Base-by-base conservation (phyloP, 2,888 invertebrate species). In the Leptinotarsa haldemani region DNA sequence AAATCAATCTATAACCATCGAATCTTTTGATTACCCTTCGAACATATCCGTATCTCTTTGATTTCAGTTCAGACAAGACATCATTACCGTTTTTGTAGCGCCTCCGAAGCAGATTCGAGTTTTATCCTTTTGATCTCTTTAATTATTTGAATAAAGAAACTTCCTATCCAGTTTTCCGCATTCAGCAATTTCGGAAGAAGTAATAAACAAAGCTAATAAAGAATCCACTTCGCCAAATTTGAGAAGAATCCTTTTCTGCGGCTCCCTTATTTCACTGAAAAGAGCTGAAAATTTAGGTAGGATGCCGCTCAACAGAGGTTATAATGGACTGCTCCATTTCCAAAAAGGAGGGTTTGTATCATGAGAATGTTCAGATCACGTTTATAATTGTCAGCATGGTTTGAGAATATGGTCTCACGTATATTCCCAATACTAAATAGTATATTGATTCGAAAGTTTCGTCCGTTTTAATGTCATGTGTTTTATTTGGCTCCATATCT, bases 131-230 rank as follows among this genome's bases (percentile, higher is more conserved):
- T 61, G 61, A 61, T 61, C 61, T 61, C 40, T 61, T 16, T 40
- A 30, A 61, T 61, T 61, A 61, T 61, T 40, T 61, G 61, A 61
- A 61, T 61, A 61, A 61, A 61, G 61, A 61, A 61, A 61, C 61
- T 61, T 61, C 18, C 25, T 61, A 30, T 61, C 61, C 25, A 61
- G 61, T 61, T 61, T 61, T 1, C 61, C 61, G 61, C 61, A 16
- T 61, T 61, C 61, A 40, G 61, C 61, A 61, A 40, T 61, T 61
- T 15, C 30, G 40, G 61, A 40, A 61, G 61, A 30, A 30, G 40
- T 61, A 61, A 61, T 40, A 61, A 61, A 61, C 30, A 40, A 30
- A 61, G 25, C 61, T 61, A 61, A 61, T 61, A 61, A 61, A 61
- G 61, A 25, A 61, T 61, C 61, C 61, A 61, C 61, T 61, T 61